phyloP scores from a whole-genome alignment of 2,888 invertebrate species.

The Dasypolia templi region DNA sequence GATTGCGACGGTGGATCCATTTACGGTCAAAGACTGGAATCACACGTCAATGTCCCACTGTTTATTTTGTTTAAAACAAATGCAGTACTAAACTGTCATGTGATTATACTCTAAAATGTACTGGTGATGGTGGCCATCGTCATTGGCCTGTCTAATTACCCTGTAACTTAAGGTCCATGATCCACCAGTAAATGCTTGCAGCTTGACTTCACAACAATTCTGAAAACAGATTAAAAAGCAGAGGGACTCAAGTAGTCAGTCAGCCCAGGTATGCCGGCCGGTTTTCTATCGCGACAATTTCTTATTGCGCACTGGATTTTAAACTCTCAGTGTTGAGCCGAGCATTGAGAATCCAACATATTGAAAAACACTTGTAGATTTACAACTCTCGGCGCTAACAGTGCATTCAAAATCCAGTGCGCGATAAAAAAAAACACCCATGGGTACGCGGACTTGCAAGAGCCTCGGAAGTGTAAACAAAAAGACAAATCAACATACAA shows the following conservation, averaged over 20 bases:
- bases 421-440: neutral
- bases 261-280: too few relatives aligned
- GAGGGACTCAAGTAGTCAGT: neutral
- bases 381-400: neutral
- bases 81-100: neutral
- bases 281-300: neutral
- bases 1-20: neutral
- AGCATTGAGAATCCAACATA: neutral
- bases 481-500: constrained; percentile 73
- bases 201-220: neutral
- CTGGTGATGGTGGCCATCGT: neutral
- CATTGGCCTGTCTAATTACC: neutral
- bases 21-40: neutral
- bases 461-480: constrained; percentile 6
- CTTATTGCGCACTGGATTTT: neutral
- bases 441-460: neutral
- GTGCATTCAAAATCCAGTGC: neutral
- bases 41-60: too few relatives aligned
- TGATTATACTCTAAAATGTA: neutral
- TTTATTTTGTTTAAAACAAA: neutral
- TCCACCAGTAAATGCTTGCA: neutral
- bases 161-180: neutral
- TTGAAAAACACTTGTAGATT: neutral
- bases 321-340: neutral
- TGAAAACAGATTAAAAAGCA: neutral